Conservation (phyloP, 2,113 vertebrate genomes). For the Marmota flaviventris region DNA sequence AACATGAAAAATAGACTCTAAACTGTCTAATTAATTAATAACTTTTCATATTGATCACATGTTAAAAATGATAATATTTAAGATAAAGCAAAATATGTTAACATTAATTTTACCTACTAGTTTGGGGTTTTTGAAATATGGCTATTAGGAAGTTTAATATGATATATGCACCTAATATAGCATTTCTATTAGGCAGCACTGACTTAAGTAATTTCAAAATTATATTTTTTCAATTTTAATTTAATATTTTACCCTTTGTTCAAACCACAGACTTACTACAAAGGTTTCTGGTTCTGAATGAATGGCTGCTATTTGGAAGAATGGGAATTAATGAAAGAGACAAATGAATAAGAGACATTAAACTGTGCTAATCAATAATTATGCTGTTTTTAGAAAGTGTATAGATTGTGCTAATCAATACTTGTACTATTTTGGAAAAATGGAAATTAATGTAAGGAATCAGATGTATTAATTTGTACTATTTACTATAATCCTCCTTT, state of each 20-base stretch:
- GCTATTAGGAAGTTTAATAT: not conserved
- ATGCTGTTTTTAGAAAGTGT: not conserved
- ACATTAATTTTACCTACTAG: conserved; percentile 19
- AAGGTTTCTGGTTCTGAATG: not conserved
- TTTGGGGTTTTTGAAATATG: not conserved
- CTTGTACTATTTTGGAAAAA: conserved; percentile 10
- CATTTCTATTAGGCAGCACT: not conserved
- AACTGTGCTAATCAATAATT: not conserved
- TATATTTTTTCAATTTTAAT: conserved; percentile 6
- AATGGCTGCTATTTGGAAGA: not conserved
- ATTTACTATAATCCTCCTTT: not conserved
- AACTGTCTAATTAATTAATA: conserved; percentile 28
- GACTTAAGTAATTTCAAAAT: not conserved
- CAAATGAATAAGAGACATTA: not conserved
- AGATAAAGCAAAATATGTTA: conserved; percentile 27
- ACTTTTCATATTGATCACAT: not conserved
- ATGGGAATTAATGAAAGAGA: not conserved
- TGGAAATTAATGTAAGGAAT: not conserved
- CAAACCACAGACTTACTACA: conserved; percentile 19
- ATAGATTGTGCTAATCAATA: not conserved
- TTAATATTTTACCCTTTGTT: conserved; percentile 24
- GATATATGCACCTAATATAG: not conserved
- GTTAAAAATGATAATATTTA: conserved; percentile 22
- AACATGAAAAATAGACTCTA: not conserved
- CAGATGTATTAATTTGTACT: not conserved